These are phyloP conservation scores for Lagocephalus sceleratus DNA, from an alignment of 2,797 vertebrate species.

Conservation along the genomic window DNA sequence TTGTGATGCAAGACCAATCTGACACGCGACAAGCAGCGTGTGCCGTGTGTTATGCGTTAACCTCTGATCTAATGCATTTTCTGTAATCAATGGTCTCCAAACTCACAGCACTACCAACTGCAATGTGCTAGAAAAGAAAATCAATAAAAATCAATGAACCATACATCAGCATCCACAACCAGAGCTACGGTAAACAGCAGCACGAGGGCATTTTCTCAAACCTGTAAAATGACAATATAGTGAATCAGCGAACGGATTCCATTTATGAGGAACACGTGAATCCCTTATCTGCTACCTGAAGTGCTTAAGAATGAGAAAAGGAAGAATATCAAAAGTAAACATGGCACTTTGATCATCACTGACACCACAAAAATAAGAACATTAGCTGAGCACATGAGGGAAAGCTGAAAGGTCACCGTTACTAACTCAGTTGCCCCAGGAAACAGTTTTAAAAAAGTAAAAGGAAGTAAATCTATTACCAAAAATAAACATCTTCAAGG, in stretches of 20 bases:
- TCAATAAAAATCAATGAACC: conserved; percentile 37
- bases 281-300: neutral
- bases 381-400: conserved; percentile 1
- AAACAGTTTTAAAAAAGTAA: neutral
- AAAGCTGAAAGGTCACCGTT: conserved; percentile 2
- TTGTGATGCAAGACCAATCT: conserved; percentile 42
- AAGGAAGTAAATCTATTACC: conserved; percentile 32
- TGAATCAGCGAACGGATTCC: neutral
- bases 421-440: conserved; percentile 2
- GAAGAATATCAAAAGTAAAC: neutral
- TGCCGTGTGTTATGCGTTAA: conserved; percentile 18
- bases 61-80: conserved; percentile 13
- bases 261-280: neutral
- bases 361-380: neutral
- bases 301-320: conserved; percentile 1
- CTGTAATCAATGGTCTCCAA: conserved; percentile 24
- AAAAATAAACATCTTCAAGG: conserved; percentile 58
- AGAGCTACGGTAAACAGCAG: neutral
- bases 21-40: conserved; percentile 31
- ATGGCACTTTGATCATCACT: neutral
- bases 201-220: neutral
- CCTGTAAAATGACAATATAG: no score
- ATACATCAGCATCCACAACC: conserved; percentile 26
- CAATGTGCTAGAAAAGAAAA: conserved; percentile 25
- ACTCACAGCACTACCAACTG: conserved; percentile 25